Evolutionary conservation across 2,113 vertebrate species (phyloP).

Genomic region (Plecotus auritus): DNA sequence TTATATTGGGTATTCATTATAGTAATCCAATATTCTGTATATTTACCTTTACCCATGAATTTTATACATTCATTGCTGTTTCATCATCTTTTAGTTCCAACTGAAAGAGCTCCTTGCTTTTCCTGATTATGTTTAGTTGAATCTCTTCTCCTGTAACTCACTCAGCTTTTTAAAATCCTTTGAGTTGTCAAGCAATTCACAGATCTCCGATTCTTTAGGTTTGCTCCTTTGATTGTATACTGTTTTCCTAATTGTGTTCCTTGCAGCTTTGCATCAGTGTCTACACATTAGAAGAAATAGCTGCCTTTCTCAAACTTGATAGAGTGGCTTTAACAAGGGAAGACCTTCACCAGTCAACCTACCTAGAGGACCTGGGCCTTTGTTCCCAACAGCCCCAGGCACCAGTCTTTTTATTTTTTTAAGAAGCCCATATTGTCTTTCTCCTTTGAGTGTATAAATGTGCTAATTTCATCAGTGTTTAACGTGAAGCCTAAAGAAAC

Average conservation of each 20-base stretch:
- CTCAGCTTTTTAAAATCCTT: not conserved
- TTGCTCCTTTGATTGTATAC: not conserved
- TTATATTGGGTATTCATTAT: not conserved
- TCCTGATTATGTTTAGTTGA: not conserved
- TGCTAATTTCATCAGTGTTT: not conserved
- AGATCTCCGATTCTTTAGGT: not conserved
- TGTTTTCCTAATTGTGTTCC: not conserved
- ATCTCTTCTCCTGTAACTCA: not conserved
- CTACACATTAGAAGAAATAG: not conserved
- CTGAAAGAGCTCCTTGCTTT: not conserved
- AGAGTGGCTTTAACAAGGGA: not conserved
- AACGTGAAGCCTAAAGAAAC: not conserved
- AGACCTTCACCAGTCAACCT: not conserved
- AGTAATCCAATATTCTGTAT: not conserved
- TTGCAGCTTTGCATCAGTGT: not conserved
- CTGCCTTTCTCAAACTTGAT: not conserved
- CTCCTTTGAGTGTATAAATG: not conserved
- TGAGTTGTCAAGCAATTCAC: not conserved
- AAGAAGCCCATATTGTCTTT: not conserved
- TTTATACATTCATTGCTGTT: not conserved
- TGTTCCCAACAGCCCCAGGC: not conserved
- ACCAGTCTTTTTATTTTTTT: not conserved
- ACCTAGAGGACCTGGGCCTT: not conserved
- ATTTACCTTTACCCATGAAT: not conserved
- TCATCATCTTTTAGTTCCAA: not conserved